phyloP scores from a whole-genome alignment of 2,888 invertebrate genomes.

The Rhingia rostrata region DNA sequence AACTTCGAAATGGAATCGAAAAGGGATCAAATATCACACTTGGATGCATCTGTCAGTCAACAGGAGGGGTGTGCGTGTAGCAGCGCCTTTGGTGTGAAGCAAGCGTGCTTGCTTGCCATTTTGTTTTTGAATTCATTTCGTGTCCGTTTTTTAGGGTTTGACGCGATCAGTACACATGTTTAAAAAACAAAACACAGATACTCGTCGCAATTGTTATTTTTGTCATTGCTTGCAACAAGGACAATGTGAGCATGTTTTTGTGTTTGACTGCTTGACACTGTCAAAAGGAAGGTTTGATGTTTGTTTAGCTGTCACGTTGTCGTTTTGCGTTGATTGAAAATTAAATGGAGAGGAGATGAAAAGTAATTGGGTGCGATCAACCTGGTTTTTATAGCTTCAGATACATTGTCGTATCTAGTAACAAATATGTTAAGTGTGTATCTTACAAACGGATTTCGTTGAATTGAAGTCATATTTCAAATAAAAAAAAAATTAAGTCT shows the following conservation, averaged over 20 bases:
- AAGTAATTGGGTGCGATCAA: neutral
- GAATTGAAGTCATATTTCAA: no score
- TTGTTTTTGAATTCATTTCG: slow-evolving; percentile 62
- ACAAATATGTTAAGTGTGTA: no score
- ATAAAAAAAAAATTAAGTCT: no score
- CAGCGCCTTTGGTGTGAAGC: slow-evolving; percentile 48
- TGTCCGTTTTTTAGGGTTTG: slow-evolving; percentile 60
- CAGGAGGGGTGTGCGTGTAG: slow-evolving; percentile 39
- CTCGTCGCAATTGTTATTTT: slow-evolving; percentile 46
- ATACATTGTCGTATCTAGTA: no score
- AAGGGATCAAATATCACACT: slow-evolving; percentile 72
- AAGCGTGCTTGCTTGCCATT: slow-evolving; percentile 62
- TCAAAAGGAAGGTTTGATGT: neutral
- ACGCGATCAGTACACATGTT: slow-evolving; percentile 47
- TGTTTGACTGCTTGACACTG: neutral
- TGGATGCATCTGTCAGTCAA: slow-evolving; percentile 70
- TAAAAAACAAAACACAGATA: slow-evolving; percentile 32
- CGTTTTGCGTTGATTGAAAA: neutral
- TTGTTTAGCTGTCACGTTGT: slow-evolving; percentile 2
- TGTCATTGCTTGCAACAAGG: slow-evolving; percentile 1
- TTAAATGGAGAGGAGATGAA: neutral
- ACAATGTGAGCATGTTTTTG: slow-evolving; percentile 2
- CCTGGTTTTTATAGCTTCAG: neutral
- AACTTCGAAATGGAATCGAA: slow-evolving; percentile 49
- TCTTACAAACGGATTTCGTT: no score